These are phyloP conservation scores for Dallia pectoralis DNA, from an alignment of 2,797 vertebrate species.

Conservation along the genomic window DNA sequence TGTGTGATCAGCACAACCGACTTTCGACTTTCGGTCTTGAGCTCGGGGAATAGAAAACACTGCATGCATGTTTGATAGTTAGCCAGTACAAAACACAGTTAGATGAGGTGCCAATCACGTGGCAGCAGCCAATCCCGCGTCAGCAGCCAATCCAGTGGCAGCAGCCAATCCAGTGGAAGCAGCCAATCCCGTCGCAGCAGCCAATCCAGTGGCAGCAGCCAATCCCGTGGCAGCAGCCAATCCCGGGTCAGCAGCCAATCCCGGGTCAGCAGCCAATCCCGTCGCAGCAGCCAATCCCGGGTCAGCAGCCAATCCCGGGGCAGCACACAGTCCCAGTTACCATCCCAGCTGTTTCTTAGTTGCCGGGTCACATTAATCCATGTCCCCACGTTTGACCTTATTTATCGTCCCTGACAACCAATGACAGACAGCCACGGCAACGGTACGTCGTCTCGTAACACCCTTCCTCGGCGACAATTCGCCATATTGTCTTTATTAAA, in stretches of 20 bases:
- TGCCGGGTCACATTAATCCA: background rate
- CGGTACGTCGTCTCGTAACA: too few relatives aligned
- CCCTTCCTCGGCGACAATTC: too few relatives aligned
- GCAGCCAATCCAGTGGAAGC: too few relatives aligned
- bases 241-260: too few relatives aligned
- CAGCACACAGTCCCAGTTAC: background rate
- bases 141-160: too few relatives aligned
- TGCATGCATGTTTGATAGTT: background rate
- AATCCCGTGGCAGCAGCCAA: too few relatives aligned
- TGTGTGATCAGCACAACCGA: background rate
- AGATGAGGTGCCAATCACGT: background rate
- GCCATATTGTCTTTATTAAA: background rate
- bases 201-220: too few relatives aligned
- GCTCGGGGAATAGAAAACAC: background rate
- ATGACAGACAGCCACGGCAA: background rate
- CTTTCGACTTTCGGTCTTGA: background rate
- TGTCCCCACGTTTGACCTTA: background rate
- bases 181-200: too few relatives aligned
- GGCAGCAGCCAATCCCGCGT: background rate
- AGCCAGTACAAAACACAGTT: background rate
- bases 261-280: too few relatives aligned
- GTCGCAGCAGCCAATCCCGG: too few relatives aligned
- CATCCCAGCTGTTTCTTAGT: background rate
- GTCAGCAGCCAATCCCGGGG: background rate
- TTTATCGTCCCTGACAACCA: background rate